Conservation (phyloP, 2,113 vertebrate genomes). For the Lagopus muta region DNA sequence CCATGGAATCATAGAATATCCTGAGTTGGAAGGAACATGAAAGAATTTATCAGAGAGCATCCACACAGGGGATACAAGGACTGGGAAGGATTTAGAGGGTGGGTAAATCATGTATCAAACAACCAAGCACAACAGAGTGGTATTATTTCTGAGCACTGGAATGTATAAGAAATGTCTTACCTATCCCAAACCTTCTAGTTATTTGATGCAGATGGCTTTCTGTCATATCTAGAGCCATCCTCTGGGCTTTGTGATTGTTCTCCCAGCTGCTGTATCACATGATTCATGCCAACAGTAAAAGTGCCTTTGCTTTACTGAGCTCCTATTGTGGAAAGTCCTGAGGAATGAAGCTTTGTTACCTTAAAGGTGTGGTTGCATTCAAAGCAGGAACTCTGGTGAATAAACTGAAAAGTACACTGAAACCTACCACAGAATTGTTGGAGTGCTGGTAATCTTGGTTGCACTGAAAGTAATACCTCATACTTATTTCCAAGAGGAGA, state of each 20-base stretch:
- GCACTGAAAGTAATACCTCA: too few species aligned
- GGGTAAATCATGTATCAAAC: too few species aligned
- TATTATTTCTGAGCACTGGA: neutral
- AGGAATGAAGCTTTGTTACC: neutral
- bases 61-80: too few species aligned
- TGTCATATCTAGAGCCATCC: neutral
- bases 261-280: neutral
- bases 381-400: conserved; percentile 52
- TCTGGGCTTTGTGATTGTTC: neutral
- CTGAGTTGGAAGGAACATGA: too few species aligned
- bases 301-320: neutral
- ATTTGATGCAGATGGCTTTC: neutral
- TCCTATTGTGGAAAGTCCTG: neutral
- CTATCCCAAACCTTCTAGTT: neutral
- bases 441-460: conserved; percentile 13
- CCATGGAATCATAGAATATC: too few species aligned
- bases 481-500: too few species aligned
- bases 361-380: conserved; percentile 63
- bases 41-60: too few species aligned
- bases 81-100: too few species aligned
- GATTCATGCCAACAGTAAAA: neutral
- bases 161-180: neutral
- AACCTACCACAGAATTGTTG: conserved; percentile 58
- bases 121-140: too few species aligned
- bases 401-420: conserved; percentile 56